Base-by-base conservation (phyloP, 2,888 invertebrate genomes). In the Caenorhabditis sulstoni region DNA sequence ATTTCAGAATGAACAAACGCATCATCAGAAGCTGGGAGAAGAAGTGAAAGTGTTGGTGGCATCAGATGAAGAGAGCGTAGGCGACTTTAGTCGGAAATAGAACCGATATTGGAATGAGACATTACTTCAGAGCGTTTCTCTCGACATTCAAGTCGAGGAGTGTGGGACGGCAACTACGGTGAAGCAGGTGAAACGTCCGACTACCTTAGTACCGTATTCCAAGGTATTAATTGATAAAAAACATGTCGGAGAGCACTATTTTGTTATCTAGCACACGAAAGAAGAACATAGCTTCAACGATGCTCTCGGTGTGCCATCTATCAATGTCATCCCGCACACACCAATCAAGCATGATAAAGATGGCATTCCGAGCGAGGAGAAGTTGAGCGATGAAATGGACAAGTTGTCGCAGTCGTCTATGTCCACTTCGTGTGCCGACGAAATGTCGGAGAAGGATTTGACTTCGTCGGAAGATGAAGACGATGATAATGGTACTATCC, bases 241-340 rank as follows among this genome's bases (percentile, higher is more conserved):
- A 41, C 29, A 9, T 1, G 18, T 50, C 16, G 5, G 44, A 12
- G 12, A 41, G 29, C 29, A 41, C 3, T 3, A 3, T 2, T 11
- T 3, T 41, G 41, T 44, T 45, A 57, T 70, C 35, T 18, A 77
- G 73, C 59, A 66, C 12, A 16, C 49, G 23, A 39, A 59, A 4
- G 23, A 66, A 22, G 65, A 71, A n/a, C 77, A 77, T 23, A 71
- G 70, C 18, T 77, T 77, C 20, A 77, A 77, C 41, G 74, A 71
- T 29, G 86, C 81, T 3, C 79, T 87, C 0, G 86, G 81, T 22
- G 84, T 90, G 8, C 90, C 90, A 12, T 83, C 81, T 1, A 90
- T 90, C 45, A 88, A 90, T 74, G 81, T 90, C 16, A 90, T 90
- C 59, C 90, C 90, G 7, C 85, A 90, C 67, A 90, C 90, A 3